A percentile compares a stretch with the other conserved stretches of the same genome.
These are phyloP conservation scores for Enteromius radiatus DNA, from an alignment of 2,797 vertebrate species.

Conservation along the genomic window DNA sequence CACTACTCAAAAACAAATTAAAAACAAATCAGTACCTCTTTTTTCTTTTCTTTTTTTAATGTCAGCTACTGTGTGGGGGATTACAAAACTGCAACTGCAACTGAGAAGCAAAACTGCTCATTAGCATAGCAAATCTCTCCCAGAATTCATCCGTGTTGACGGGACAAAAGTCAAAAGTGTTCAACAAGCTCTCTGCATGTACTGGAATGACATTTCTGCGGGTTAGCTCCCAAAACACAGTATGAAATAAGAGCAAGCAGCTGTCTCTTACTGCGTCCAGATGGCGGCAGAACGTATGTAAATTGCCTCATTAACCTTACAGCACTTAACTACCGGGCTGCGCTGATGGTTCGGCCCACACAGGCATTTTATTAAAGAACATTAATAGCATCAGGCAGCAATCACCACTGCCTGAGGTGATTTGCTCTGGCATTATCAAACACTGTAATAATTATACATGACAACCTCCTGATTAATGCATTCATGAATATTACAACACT, in stretches of 20 bases:
- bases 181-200: constrained; percentile 51
- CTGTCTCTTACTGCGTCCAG: constrained; percentile 73
- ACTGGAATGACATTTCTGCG: constrained; percentile 64
- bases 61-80: constrained; percentile 9
- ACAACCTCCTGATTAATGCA: constrained; percentile 78
- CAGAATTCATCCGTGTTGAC: neutral
- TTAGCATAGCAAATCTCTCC: constrained; percentile 15
- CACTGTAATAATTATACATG: constrained; percentile 77
- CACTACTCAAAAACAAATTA: constrained; percentile 8
- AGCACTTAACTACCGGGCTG: constrained; percentile 74
- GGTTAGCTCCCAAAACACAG: constrained; percentile 58
- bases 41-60: neutral
- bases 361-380: constrained; percentile 76
- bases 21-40: constrained; percentile 22
- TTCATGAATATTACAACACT: constrained; percentile 74
- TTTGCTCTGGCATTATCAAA: constrained; percentile 73
- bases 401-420: constrained; percentile 73
- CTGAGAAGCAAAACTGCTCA: constrained; percentile 12
- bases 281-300: constrained; percentile 76
- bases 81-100: constrained; percentile 12
- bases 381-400: constrained; percentile 76
- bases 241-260: constrained; percentile 66
- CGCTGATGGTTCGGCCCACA: constrained; percentile 71
- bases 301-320: constrained; percentile 84
- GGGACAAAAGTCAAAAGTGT: constrained; percentile 49